Base-by-base conservation (phyloP, 2,888 invertebrate genomes). In the Lasioglossum figueresi region DNA sequence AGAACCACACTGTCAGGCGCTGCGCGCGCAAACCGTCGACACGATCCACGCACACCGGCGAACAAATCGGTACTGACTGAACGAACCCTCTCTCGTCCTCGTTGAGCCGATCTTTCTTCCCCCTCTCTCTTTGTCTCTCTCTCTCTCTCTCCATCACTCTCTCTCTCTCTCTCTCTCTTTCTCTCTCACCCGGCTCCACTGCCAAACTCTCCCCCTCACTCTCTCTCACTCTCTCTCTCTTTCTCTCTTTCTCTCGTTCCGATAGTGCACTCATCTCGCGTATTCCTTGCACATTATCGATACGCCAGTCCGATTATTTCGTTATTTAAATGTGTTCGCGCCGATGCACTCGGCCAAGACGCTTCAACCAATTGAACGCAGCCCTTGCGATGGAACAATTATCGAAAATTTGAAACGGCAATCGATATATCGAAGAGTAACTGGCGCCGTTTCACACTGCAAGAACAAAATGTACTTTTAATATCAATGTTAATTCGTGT, bases 21-120 rank as follows among this genome's bases (percentile, higher is more conserved):
- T 71, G 80, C 74, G 76, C 85, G 83, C 85, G 82, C 84, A 82
- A 83, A 83, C 76, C 76, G 68, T 48, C 77, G 68, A 80, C 84
- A 70, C 87, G 88, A 92, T 59, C 89, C 89, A 83, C 77, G 76
- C 92, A 80, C 89, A 86, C 88, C 93, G 93, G 90, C 91, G 92
- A 92, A 89, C 92, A 91, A 93, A 92, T 91, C 91, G 92, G 88
- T 91, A 94, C 94, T 94, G 93, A 93, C 86, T 74, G 83, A 82
- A 86, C 88, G 74, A 71, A 76, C 79, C 90, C 85, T 80, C 84
- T 76, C 81, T 79, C 85, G 84, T 82, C 74, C 87, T 86, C 88
- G 83, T 87, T 87, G 78, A 83, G 84, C 80, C 74, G 84, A 70
- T 78, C 79, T 79, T 56, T 37, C 76, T 59, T 77, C 85, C 82